Conservation (phyloP, 2,888 invertebrate genomes). For the Agapostemon virescens region DNA sequence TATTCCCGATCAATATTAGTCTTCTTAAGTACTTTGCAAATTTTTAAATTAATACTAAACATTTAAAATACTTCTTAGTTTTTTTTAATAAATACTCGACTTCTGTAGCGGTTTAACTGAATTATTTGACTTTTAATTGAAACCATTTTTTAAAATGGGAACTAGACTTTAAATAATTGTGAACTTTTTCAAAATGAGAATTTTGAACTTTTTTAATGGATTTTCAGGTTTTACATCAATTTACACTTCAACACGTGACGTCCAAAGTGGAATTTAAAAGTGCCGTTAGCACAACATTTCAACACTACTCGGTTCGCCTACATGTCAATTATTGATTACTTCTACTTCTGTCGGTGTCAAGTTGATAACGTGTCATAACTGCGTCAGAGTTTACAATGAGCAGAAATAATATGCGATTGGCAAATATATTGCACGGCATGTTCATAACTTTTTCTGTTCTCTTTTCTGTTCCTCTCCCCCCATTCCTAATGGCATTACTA, state of each 20-base stretch:
- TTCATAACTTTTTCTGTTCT: not conserved
- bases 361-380: not conserved
- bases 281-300: not conserved
- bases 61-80: not conserved
- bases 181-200: not conserved
- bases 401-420: not conserved
- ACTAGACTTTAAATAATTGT: not conserved
- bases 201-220: not conserved
- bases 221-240: not conserved
- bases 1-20: not conserved
- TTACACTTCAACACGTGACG: not conserved
- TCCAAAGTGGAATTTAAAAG: not conserved
- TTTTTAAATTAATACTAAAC: not conserved
- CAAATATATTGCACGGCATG: not conserved
- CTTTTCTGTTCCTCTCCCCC: too few species aligned
- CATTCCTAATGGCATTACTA: not conserved
- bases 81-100: too few species aligned
- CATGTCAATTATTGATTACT: conserved; percentile 4
- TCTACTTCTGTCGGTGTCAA: not conserved
- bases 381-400: not conserved
- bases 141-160: not conserved
- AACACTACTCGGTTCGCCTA: not conserved
- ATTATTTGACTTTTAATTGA: not conserved
- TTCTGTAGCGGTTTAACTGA: not conserved
- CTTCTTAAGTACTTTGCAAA: not conserved